These are phyloP conservation scores for Cardinalis cardinalis DNA, from an alignment of 2,113 vertebrate genomes.

Conservation along the genomic window DNA sequence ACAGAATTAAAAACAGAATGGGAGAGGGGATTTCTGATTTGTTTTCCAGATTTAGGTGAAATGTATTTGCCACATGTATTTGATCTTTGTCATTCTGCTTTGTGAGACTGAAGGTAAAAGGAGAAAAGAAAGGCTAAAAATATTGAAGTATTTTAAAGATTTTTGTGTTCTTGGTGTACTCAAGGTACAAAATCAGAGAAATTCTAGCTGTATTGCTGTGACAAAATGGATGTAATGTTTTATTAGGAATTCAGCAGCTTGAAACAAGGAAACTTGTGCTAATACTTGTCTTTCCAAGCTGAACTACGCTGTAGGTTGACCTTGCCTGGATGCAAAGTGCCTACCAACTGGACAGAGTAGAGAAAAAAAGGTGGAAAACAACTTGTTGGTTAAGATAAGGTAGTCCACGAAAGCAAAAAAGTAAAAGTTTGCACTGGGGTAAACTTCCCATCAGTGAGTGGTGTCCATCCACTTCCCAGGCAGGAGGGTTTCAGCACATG, in stretches of 20 bases:
- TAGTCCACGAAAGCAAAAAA: not conserved
- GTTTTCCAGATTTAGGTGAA: not conserved
- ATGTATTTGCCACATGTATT: not conserved
- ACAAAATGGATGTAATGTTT: not conserved
- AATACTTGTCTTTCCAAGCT: not conserved
- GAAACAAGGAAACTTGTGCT: not conserved
- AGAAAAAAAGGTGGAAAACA: not conserved
- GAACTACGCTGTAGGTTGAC: not conserved
- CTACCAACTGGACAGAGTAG: not conserved
- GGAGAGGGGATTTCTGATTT: not conserved
- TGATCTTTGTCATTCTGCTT: not conserved
- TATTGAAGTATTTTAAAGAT: not conserved
- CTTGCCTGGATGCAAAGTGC: not conserved
- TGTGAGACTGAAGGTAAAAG: not conserved
- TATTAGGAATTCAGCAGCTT: not conserved
- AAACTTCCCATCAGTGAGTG: not conserved
- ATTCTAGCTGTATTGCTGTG: not conserved
- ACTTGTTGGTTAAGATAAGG: not conserved
- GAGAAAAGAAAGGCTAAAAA: not conserved
- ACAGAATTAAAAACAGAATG: not conserved
- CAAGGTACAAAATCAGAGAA: not conserved
- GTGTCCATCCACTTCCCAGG: rapidly evolving
- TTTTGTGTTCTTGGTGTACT: not conserved
- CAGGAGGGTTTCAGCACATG: not conserved
- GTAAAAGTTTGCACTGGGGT: not conserved